Evolutionary conservation across 2,113 vertebrate genomes (phyloP).

Genomic region (Phainopepla nitens): DNA sequence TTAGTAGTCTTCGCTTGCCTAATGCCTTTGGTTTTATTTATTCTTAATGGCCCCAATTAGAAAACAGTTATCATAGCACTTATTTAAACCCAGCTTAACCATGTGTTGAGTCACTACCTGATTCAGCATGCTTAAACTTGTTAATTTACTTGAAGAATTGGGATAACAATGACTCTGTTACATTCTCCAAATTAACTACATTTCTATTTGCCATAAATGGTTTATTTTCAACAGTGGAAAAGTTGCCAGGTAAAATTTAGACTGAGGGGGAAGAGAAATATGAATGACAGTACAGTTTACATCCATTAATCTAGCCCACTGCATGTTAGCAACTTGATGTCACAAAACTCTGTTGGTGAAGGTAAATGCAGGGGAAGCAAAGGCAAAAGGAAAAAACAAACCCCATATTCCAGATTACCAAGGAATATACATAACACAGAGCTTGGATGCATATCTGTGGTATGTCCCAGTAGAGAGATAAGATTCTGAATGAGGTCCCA

Average conservation of each 20-base stretch:
- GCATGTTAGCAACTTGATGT: neutral
- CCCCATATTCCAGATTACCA: accelerated
- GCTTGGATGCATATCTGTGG: neutral
- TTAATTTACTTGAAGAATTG: neutral
- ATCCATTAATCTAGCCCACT: neutral
- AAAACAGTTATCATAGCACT: neutral
- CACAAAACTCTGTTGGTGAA: neutral
- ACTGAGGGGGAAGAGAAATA: neutral
- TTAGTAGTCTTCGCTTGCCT: neutral
- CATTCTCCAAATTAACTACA: neutral
- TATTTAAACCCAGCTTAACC: neutral
- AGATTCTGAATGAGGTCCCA: neutral
- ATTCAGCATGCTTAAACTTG: neutral
- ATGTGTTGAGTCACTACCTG: neutral
- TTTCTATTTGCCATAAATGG: neutral
- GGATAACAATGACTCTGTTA: neutral
- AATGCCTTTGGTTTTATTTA: neutral
- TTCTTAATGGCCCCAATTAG: neutral
- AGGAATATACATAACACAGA: neutral
- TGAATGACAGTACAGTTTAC: neutral
- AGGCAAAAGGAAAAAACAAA: neutral
- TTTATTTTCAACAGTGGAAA: neutral
- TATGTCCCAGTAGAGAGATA: neutral
- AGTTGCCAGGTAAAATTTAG: neutral
- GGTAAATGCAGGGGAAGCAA: neutral